Evolutionary conservation across 1,140 invertebrate genomes (phyloP), one percentile per base, ranked within the genome.

Genomic region (Sitobion miscanthi): DNA sequence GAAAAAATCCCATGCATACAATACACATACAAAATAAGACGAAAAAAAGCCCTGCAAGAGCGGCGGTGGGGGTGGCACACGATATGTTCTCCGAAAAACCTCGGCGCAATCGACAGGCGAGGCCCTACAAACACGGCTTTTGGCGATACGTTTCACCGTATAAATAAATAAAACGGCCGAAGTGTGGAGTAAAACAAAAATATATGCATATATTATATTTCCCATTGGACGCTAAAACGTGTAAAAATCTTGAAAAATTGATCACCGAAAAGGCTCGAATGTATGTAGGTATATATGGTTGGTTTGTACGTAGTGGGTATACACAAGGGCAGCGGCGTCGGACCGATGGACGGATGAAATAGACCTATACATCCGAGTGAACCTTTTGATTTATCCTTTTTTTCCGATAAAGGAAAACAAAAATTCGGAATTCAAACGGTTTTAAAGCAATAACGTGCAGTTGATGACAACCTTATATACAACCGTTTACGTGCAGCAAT

Each of bases 181-280:
- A 42, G 11, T 25, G 85, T 30, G 11, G 14, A 86, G 25, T n/a
- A 47, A 86, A 25, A 25, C 35, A 35, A 77, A 77, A 77, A 77
- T 83, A 83, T 83, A 83, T 83, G n/a, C 14, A 83, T 83, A 38
- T 83, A 83, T 83, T 83, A 83, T 83, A 83, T 21, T 83, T 83
- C 62, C 62, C 42, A 30, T 45, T 86, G 20, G 14, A 49, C n/a
- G 38, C 17, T 45, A 30, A 47, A 87, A 87, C 45, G 30, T n/a
- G 85, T 49, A 87, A n/a, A 88, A 88, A 88, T 35, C 47, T 88
- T 88, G 45, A 88, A 88, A 88, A 49, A 88, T 49, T 21, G 8
- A 88, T 88, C 30, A 21, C 14, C n/a, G 14, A 49, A 88, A 88
- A n/a, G 47, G 47, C 30, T 6, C 86, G 5, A 49, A 20, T n/a